Base-by-base conservation (phyloP, 1,140 invertebrate genomes). In the Meteorus sp. region DNA sequence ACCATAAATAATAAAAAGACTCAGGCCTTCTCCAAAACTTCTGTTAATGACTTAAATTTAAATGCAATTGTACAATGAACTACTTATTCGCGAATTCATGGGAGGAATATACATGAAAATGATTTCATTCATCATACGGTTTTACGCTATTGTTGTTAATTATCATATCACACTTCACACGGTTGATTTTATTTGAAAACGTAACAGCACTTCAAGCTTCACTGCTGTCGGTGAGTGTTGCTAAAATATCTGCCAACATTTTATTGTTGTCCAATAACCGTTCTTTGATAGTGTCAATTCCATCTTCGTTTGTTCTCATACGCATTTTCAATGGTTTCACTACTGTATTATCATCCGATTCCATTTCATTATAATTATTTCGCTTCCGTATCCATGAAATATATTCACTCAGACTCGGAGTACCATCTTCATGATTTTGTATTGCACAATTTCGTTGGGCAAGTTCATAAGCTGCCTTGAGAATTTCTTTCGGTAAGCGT, bases 391-490 rank as follows among this genome's bases (percentile, higher is more conserved):
- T 61, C 71, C 69, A 73, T 6, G 63, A 58, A 0, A 69, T 60
- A 31, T 71, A 62, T 25, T 76, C 67, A 35, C 58, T 64, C 0
- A 71, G 17, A 45, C 61, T 70, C 3, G 67, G 47, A 15, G 66
- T 60, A 19, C 73, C 75, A 7, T 75, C 69, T 44, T 63, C 68
- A n/a, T 64, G 57, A 3, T n/a, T n/a, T n/a, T n/a, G n/a, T n/a
- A 69, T 52, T 3, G 68, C 66, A 33, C 57, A 66, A 23, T 78
- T 80, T 39, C 75, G 75, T 58, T 85, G 82, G 0, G 85, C 85
- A 35, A 86, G 71, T 64, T 85, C 83, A 27, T 85, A 84, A n/a
- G 85, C 85, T 0, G 82, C 81, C 70, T 83, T 83, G 69, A 87
- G 78, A 44, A 88, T 84, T 57, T 88, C 84, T 17, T 81, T 84